phyloP scores from a whole-genome alignment of 1,140 invertebrate species.

The Brachionus calyciflorus region DNA sequence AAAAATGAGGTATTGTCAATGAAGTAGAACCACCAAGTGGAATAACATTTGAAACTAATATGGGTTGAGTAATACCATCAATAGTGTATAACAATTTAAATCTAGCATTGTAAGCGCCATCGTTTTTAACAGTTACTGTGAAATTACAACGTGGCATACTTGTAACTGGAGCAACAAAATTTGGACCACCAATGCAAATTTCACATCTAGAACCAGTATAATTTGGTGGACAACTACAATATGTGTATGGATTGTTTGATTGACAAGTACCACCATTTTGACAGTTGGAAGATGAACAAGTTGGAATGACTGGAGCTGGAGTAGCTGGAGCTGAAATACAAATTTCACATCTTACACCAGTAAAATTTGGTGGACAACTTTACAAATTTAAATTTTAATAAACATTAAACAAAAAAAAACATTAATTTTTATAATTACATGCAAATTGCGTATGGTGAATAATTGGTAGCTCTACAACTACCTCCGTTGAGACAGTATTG shows the following conservation, averaged over 20 bases:
- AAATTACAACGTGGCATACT: conserved; percentile 35
- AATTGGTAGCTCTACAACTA: background rate
- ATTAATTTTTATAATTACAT: background rate
- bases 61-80: conserved; percentile 36
- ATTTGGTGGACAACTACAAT: background rate
- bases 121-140: conserved; percentile 13
- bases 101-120: conserved; percentile 20
- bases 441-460: conserved; percentile 1
- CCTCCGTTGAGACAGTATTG: conserved; percentile 32
- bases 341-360: conserved; percentile 41
- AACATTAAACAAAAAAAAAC: background rate
- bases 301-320: background rate
- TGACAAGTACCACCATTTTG: conserved; percentile 19
- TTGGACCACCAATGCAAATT: background rate
- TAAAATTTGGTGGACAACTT: conserved; percentile 32
- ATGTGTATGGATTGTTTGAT: background rate
- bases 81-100: conserved; percentile 31
- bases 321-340: background rate
- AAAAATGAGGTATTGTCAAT: conserved; percentile 26
- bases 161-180: background rate
- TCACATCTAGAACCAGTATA: background rate
- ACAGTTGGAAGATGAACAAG: background rate
- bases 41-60: background rate
- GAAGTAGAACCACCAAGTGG: background rate
- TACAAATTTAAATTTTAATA: background rate